Conservation (phyloP, 2,888 invertebrate species). For the Cenopis cana region DNA sequence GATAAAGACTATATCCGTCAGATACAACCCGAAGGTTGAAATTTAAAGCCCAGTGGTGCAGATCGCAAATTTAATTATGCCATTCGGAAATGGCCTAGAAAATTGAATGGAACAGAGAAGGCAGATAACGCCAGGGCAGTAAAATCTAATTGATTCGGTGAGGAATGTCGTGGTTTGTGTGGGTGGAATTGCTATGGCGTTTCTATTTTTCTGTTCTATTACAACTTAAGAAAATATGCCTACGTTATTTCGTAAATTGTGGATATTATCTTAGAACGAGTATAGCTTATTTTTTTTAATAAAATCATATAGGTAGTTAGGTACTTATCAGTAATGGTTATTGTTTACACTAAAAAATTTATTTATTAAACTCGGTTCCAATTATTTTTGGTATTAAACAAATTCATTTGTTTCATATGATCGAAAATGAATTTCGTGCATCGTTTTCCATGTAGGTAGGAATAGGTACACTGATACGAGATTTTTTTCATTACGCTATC, state of each 20-base stretch:
- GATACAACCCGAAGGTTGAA: constrained; percentile 57
- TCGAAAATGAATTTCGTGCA: background rate
- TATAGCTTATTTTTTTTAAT: too few species aligned
- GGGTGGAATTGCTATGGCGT: constrained; percentile 20
- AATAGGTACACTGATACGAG: too few species aligned
- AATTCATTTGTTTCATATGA: too few species aligned
- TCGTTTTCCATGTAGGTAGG: background rate
- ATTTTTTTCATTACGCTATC: constrained; percentile 16
- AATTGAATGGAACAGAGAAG: constrained; percentile 72
- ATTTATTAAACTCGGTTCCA: too few species aligned
- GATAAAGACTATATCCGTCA: constrained; percentile 41
- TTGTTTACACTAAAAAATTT: too few species aligned
- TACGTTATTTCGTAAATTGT: background rate
- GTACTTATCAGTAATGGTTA: too few species aligned
- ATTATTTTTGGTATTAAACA: too few species aligned
- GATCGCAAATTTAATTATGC: constrained; percentile 78
- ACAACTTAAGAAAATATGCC: background rate
- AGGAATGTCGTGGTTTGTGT: constrained; percentile 51
- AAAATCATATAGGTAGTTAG: too few species aligned
- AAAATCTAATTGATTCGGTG: constrained; percentile 66
- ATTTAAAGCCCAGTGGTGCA: constrained; percentile 62
- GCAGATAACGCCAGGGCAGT: constrained; percentile 53
- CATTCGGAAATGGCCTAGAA: constrained; percentile 78
- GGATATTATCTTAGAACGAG: background rate
- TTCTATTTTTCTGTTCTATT: constrained; percentile 15